A percentile compares a stretch with the other conserved stretches of the same genome.
These are phyloP conservation scores for Phasianus colchicus DNA, from an alignment of 2,113 vertebrate species.

Conservation along the genomic window DNA sequence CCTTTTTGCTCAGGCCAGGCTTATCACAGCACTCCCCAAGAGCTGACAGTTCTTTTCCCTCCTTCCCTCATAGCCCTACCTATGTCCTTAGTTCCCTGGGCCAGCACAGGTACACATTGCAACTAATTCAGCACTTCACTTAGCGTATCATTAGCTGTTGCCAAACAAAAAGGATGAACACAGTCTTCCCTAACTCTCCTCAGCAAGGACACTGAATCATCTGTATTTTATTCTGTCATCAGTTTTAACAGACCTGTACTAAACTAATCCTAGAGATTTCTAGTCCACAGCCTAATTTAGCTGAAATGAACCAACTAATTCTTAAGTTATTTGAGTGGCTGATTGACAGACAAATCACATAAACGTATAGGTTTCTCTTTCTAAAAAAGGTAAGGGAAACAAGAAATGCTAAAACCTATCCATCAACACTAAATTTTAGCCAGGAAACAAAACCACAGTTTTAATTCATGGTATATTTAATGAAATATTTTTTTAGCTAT, in stretches of 20 bases:
- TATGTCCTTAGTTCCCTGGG: not conserved
- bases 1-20: not conserved
- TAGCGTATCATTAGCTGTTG: not conserved
- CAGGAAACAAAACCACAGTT: not conserved
- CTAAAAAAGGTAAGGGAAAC: not conserved
- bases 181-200: not conserved
- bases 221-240: not conserved
- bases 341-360: not conserved
- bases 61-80: not conserved
- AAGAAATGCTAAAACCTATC: not conserved
- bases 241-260: not conserved
- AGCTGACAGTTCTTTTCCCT: not conserved
- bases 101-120: not conserved
- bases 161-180: not conserved
- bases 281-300: not conserved
- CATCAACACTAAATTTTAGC: not conserved
- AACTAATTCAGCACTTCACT: not conserved
- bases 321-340: not conserved
- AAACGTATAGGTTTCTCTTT: not conserved
- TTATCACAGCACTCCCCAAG: not conserved
- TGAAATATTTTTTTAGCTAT: not conserved
- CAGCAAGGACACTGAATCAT: not conserved
- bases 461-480: not conserved
- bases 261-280: not conserved
- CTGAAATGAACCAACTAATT: not conserved